phyloP scores from a whole-genome alignment of 2,797 vertebrate species.

The Hydrophis major region DNA sequence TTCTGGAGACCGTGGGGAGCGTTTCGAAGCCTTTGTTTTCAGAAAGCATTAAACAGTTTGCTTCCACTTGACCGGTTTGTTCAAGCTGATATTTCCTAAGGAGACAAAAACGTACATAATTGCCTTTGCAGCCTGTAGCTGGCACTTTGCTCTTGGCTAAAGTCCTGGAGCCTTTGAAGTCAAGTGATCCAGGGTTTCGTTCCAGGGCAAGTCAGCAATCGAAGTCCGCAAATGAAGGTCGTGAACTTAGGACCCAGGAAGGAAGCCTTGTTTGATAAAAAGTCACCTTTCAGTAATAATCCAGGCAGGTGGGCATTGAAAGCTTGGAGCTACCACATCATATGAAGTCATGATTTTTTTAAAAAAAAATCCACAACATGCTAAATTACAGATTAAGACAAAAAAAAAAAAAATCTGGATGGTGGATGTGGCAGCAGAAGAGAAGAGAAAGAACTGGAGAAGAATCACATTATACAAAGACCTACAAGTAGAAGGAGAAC shows the following conservation, averaged over 20 bases:
- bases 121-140: background rate
- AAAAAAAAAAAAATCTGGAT: background rate
- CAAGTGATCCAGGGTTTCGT: background rate
- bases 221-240: background rate
- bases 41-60: background rate
- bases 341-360: background rate
- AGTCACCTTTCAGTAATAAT: no score
- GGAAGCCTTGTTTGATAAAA: background rate
- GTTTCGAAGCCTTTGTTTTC: background rate
- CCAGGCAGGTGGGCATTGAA: background rate
- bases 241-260: background rate
- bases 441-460: background rate
- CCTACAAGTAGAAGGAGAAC: background rate
- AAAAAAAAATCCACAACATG: background rate
- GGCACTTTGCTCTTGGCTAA: background rate
- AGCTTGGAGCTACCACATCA: background rate
- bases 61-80: constrained; percentile 5
- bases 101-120: accelerated
- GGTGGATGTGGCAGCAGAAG: background rate
- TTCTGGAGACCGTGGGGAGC: background rate
- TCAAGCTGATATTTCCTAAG: constrained; percentile 34
- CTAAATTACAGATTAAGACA: background rate
- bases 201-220: background rate
- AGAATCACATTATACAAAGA: background rate
- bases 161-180: background rate